Evolutionary conservation across 2,113 vertebrate species (phyloP).

Genomic region (Semnornis frantzii): DNA sequence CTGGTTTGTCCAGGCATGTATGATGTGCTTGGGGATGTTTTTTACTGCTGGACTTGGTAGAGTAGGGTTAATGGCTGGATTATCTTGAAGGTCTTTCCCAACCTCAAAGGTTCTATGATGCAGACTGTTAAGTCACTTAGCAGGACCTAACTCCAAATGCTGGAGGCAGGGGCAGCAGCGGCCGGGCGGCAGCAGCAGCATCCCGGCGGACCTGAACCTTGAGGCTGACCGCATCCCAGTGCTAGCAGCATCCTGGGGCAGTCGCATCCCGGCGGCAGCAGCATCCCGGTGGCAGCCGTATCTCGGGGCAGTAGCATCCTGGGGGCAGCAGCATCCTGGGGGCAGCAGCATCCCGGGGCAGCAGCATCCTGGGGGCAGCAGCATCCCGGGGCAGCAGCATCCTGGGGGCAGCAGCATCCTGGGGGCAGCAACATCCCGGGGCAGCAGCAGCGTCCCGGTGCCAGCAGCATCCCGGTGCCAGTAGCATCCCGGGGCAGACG

Average conservation of each 20-base stretch:
- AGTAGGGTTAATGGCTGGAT: too few species aligned
- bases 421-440: not conserved
- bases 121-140: rapidly evolving
- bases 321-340: too few species aligned
- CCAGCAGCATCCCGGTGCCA: too few species aligned
- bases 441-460: too few species aligned
- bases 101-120: too few species aligned
- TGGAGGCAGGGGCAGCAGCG: not conserved
- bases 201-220: not conserved
- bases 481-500: not conserved
- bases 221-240: not conserved
- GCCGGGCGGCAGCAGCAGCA: not conserved
- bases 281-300: not conserved
- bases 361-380: not conserved
- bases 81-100: too few species aligned
- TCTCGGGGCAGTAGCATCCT: not conserved
- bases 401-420: too few species aligned
- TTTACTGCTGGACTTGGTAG: too few species aligned
- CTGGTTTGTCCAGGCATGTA: not conserved
- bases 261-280: not conserved
- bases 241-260: not conserved
- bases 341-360: too few species aligned
- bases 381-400: not conserved
- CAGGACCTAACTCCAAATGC: not conserved
- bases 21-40: too few species aligned